A percentile compares a stretch with the other conserved stretches of the same genome.
phyloP scores from a whole-genome alignment of 2,797 vertebrate genomes.

The Australoheros facetus region DNA sequence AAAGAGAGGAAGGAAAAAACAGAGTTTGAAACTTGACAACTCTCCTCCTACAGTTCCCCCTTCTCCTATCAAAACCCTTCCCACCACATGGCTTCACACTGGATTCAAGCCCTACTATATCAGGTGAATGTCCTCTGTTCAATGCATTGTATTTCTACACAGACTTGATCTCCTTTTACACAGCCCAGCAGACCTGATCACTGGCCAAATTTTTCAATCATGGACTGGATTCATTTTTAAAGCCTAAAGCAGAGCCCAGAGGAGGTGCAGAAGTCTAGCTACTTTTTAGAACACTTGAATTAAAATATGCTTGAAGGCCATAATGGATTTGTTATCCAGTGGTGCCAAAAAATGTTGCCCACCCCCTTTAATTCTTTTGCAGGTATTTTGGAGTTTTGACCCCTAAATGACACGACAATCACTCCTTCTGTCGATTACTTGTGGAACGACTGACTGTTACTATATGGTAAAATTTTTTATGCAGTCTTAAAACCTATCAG shows the following conservation, averaged over 20 bases:
- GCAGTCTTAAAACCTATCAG: background rate
- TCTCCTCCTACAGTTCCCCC: background rate
- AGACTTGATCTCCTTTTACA: background rate
- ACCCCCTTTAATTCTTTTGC: background rate
- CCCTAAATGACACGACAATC: background rate
- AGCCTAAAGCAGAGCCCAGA: background rate
- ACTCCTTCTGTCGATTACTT: background rate
- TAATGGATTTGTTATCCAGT: background rate
- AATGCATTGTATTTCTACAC: background rate
- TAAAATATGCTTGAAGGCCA: background rate
- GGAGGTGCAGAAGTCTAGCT: background rate
- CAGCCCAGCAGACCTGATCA: background rate
- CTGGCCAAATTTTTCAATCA: background rate
- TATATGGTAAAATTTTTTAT: background rate
- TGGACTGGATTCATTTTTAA: background rate
- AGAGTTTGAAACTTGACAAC: background rate
- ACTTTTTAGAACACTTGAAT: background rate
- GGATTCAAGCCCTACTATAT: background rate
- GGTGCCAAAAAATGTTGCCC: background rate
- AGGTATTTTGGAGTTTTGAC: background rate
- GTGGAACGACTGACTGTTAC: background rate
- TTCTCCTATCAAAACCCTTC: background rate
- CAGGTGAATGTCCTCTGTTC: background rate
- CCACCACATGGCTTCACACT: background rate
- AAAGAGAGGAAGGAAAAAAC: background rate